These are phyloP conservation scores for Girardia tigrina DNA, from an alignment of 2,888 invertebrate species.

Conservation along the genomic window DNA sequence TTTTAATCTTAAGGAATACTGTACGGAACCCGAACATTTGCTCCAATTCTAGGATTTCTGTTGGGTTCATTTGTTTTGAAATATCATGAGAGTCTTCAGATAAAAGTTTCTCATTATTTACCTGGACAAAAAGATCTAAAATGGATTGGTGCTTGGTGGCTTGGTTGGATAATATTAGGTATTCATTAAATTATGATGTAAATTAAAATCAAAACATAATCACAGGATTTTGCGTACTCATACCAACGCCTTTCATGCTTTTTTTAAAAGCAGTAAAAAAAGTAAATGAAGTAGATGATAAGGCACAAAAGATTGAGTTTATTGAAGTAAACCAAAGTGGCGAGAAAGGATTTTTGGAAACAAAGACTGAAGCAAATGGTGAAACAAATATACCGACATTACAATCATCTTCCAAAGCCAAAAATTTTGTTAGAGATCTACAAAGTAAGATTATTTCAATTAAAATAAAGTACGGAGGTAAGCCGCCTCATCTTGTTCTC, in stretches of 20 bases:
- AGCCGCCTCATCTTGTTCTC: too few relatives aligned
- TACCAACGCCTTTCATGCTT: background rate
- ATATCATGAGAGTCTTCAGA: constrained; percentile 26
- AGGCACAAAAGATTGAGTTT: background rate
- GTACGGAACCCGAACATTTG: constrained; percentile 21
- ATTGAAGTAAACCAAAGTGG: background rate
- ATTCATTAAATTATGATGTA: background rate
- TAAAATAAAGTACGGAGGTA: too few relatives aligned
- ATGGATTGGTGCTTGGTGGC: constrained; percentile 64
- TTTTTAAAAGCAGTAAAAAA: background rate
- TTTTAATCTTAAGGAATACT: background rate
- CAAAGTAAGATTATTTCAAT: too few relatives aligned
- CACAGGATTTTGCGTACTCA: background rate
- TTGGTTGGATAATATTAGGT: constrained; percentile 57
- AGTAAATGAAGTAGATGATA: too few relatives aligned
- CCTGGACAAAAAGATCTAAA: constrained; percentile 54
- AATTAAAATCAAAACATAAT: background rate
- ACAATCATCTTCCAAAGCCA: too few relatives aligned
- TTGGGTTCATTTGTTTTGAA: constrained; percentile 31
- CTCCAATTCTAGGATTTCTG: constrained; percentile 35
- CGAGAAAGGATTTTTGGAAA: too few relatives aligned
- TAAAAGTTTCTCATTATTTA: background rate
- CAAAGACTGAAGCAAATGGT: too few relatives aligned
- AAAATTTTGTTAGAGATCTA: too few relatives aligned
- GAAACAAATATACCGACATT: too few relatives aligned